phyloP scores from a whole-genome alignment of 2,797 vertebrate species.

The Bradypodion pumilum region DNA sequence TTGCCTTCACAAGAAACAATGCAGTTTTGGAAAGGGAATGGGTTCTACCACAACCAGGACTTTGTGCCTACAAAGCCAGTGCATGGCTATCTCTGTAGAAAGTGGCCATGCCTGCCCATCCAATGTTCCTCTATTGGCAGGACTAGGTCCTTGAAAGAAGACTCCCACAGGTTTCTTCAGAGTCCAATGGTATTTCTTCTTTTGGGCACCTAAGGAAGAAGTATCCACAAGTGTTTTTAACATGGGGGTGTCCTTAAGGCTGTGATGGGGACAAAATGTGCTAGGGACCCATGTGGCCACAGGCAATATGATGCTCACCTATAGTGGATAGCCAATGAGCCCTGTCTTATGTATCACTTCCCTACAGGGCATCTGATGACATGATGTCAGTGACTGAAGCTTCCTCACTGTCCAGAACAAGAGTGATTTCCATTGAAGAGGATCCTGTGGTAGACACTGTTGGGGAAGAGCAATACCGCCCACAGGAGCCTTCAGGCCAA shows the following conservation, averaged over 20 bases:
- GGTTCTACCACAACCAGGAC: neutral
- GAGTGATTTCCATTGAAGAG: conserved; percentile 51
- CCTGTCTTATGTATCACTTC: conserved; percentile 11
- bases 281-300: too few relatives aligned
- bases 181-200: conserved; percentile 52
- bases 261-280: too few relatives aligned
- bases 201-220: neutral
- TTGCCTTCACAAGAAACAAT: too few relatives aligned
- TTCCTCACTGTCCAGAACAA: neutral
- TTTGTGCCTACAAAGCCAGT: neutral
- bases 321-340: neutral
- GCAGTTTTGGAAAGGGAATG: too few relatives aligned
- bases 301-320: too few relatives aligned
- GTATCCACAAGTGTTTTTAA: neutral
- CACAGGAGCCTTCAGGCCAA: conserved; percentile 16
- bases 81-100: neutral
- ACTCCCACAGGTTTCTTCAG: fast-evolving
- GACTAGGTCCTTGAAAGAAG: conserved; percentile 28
- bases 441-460: conserved; percentile 52
- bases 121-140: conserved; percentile 49
- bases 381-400: neutral
- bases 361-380: conserved; percentile 52
- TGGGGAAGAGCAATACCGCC: conserved; percentile 42
- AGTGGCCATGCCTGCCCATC: neutral
- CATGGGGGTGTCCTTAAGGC: too few relatives aligned